phyloP scores from a whole-genome alignment of 2,888 invertebrate species.

The Acrobasis repandana region DNA sequence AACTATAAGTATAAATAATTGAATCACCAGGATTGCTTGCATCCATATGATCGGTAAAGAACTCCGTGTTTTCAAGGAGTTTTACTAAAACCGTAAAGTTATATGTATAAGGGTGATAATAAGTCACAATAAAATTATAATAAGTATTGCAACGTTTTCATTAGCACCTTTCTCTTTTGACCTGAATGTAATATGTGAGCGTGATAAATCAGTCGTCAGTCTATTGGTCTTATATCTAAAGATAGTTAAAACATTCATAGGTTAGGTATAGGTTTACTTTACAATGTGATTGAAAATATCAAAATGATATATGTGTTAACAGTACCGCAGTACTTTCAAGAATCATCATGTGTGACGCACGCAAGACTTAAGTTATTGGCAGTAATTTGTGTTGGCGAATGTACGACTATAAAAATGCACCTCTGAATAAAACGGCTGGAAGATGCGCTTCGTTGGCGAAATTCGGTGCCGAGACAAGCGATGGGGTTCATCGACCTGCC shows the following conservation, averaged over 20 bases:
- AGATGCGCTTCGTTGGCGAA: constrained; percentile 72
- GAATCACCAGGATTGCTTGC: too few species aligned
- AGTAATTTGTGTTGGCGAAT: constrained; percentile 20
- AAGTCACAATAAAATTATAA: constrained; percentile 6
- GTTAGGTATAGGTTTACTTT: too few species aligned
- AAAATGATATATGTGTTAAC: background rate
- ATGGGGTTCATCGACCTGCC: constrained; percentile 70
- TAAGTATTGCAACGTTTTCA: constrained; percentile 5
- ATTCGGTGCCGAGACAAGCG: constrained; percentile 70
- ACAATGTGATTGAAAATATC: too few species aligned
- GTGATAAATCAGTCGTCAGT: background rate
- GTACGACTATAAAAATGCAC: constrained; percentile 35
- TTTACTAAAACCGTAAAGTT: background rate
- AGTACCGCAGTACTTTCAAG: background rate
- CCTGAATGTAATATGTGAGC: constrained; percentile 9
- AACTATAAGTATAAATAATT: too few species aligned
- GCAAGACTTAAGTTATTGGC: background rate
- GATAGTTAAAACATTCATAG: too few species aligned
- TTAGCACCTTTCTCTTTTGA: constrained; percentile 17
- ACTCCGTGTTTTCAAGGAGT: too few species aligned
- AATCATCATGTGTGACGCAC: background rate
- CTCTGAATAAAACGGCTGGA: constrained; percentile 42
- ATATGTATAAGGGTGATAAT: background rate
- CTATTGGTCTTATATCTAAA: background rate
- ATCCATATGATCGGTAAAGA: too few species aligned